Evolutionary conservation across 2,113 vertebrate genomes (phyloP).

Genomic region (Catharus fuscescens): DNA sequence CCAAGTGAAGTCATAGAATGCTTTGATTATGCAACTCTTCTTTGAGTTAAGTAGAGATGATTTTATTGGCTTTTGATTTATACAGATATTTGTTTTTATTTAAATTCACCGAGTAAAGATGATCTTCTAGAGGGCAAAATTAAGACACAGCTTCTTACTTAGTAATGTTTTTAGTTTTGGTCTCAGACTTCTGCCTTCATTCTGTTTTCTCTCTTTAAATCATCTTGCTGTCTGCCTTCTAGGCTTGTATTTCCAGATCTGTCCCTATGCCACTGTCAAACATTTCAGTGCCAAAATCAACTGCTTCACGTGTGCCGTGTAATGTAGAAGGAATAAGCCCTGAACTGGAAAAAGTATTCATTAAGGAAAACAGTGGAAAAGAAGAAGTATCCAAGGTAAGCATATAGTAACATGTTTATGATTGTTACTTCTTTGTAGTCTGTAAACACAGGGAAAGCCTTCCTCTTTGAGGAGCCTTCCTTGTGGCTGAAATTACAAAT

Average conservation of each 20-base stretch:
- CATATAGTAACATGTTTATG: background rate
- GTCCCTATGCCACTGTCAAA: conserved; percentile 81
- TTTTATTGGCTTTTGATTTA: background rate
- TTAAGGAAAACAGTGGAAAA: conserved; percentile 88
- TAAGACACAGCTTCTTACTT: background rate
- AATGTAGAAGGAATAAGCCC: conserved; percentile 94
- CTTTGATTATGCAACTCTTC: background rate
- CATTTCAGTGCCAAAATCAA: conserved; percentile 88
- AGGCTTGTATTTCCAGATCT: conserved; percentile 84
- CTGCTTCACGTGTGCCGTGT: conserved; percentile 87
- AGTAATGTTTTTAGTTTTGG: background rate
- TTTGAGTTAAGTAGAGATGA: background rate
- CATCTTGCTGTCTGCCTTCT: conserved; percentile 6
- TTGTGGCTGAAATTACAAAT: background rate
- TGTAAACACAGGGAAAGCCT: background rate
- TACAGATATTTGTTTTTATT: background rate
- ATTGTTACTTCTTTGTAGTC: background rate
- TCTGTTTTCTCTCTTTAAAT: background rate
- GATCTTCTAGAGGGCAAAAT: background rate
- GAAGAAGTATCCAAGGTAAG: conserved; percentile 92
- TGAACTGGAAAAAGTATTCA: conserved; percentile 94
- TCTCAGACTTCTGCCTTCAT: background rate
- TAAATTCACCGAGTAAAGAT: background rate
- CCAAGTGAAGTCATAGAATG: background rate
- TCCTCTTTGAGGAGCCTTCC: background rate